A percentile compares a stretch with the other conserved stretches of the same genome.
These are phyloP conservation scores for Rhagonycha fulva DNA, from an alignment of 2,888 invertebrate genomes.

Conservation along the genomic window DNA sequence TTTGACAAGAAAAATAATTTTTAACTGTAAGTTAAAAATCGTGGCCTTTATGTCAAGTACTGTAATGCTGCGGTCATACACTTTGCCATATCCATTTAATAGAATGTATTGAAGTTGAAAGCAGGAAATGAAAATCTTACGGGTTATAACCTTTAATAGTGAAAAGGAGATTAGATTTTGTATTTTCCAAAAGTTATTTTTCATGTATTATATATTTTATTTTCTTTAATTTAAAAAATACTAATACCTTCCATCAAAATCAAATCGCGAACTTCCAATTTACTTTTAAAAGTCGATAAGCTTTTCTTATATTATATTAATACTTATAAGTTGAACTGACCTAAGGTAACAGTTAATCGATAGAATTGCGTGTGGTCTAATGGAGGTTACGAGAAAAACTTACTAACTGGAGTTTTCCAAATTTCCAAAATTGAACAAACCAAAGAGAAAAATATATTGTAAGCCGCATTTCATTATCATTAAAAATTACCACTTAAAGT, in stretches of 20 bases:
- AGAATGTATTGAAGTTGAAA: constrained; percentile 1
- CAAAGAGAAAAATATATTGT: not conserved
- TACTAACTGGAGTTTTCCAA: not conserved
- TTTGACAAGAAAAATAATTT: not conserved
- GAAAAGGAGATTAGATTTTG: constrained; percentile 2
- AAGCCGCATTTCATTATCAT: not conserved
- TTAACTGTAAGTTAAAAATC: not conserved
- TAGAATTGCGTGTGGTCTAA: not conserved
- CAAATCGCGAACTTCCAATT: not conserved
- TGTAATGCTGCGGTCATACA: constrained; percentile 5
- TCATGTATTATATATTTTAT: not conserved
- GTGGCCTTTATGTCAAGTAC: not conserved
- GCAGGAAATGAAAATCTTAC: constrained; percentile 7
- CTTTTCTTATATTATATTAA: not conserved
- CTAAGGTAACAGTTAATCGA: not conserved
- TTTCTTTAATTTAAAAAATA: not conserved
- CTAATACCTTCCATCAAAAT: not conserved
- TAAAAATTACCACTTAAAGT: not conserved
- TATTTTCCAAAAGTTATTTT: constrained; percentile 1
- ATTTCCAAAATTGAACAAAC: not conserved
- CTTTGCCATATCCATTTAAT: constrained; percentile 13
- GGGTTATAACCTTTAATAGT: constrained; percentile 6
- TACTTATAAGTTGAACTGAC: not conserved
- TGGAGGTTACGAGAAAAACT: not conserved
- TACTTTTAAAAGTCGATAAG: not conserved